Percentiles rank a stretch among this genome's conserved stretches.
Evolutionary conservation across 2,797 vertebrate genomes (phyloP).

Genomic region (Liasis olivaceus): DNA sequence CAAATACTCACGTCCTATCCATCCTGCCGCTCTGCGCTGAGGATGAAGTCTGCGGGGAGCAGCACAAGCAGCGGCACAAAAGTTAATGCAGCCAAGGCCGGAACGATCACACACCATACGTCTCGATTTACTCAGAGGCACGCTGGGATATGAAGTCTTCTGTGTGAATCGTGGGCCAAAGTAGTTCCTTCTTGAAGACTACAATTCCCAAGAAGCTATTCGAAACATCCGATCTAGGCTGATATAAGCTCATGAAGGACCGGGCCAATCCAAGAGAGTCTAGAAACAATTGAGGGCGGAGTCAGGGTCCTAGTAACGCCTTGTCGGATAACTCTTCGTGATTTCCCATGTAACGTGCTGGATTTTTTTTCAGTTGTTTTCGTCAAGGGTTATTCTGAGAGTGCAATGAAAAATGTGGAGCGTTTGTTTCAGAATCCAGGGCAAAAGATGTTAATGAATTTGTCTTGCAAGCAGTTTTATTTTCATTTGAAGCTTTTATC

Average conservation of each 20-base stretch:
- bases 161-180: accelerated
- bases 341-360: too few relatives aligned
- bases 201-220: not conserved
- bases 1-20: constrained; percentile 10
- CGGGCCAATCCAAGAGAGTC: not conserved
- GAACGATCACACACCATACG: too few relatives aligned
- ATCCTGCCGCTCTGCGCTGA: not conserved
- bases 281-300: not conserved
- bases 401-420: too few relatives aligned
- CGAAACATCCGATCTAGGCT: constrained; percentile 19
- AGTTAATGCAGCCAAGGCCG: not conserved
- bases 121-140: not conserved
- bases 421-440: too few relatives aligned
- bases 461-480: too few relatives aligned
- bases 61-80: not conserved
- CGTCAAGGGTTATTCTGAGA: too few relatives aligned
- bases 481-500: too few relatives aligned
- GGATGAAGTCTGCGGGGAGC: not conserved
- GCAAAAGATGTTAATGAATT: too few relatives aligned
- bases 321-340: not conserved
- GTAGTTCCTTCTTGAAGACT: not conserved
- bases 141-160: constrained; percentile 1
- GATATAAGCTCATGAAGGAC: not conserved
- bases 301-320: not conserved
- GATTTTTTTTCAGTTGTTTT: too few relatives aligned